Percentiles rank a stretch among this genome's conserved stretches.
Evolutionary conservation across 23 tunicate genomes (phyloP).

Genomic region (Ciona savignyi): DNA sequence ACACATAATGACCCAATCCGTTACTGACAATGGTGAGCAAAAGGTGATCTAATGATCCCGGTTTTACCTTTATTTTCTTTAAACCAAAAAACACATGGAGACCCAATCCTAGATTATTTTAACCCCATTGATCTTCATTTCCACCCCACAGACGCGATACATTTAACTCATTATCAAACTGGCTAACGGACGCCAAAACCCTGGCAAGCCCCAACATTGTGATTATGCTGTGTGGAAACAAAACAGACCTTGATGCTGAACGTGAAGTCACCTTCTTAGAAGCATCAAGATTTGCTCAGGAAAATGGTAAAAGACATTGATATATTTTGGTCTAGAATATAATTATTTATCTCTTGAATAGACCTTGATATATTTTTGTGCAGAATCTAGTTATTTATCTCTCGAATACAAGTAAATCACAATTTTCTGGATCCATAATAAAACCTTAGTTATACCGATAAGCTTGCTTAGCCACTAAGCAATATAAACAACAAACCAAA

Average conservation of each 20-base stretch:
- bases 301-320: constrained; percentile 42
- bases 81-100: too few species aligned
- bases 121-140: too few species aligned
- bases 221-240: constrained; percentile 81
- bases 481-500: too few species aligned
- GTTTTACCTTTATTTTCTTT: too few species aligned
- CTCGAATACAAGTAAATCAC: background rate
- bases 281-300: constrained; percentile 89
- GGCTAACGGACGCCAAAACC: constrained; percentile 82
- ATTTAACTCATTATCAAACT: constrained; percentile 61
- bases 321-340: too few species aligned
- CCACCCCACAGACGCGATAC: constrained; percentile 75
- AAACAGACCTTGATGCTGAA: constrained; percentile 70
- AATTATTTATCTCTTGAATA: too few species aligned
- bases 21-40: too few species aligned
- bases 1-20: too few species aligned
- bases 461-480: too few species aligned
- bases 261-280: constrained; percentile 89
- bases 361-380: background rate
- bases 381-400: background rate
- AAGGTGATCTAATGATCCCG: too few species aligned
- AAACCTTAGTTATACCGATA: background rate
- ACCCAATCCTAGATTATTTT: too few species aligned
- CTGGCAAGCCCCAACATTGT: constrained; percentile 89
- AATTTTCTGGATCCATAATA: background rate